These are phyloP conservation scores for Drosophila hamatofila DNA, from an alignment of 2,888 invertebrate species.

Conservation along the genomic window DNA sequence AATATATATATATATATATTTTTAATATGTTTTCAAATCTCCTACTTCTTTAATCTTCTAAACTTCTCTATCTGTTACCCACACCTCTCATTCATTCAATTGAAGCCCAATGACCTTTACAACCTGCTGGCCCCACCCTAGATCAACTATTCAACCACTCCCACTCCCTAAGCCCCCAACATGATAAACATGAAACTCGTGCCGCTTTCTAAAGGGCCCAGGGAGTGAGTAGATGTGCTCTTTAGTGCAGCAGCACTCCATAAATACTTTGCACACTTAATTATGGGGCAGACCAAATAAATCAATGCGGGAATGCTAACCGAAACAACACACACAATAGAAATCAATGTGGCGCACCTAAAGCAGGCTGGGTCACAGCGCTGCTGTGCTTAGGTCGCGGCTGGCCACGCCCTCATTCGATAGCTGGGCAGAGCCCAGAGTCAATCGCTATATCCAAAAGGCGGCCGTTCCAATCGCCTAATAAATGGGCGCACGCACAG, in stretches of 20 bases:
- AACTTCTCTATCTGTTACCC: not conserved
- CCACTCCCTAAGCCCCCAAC: not conserved
- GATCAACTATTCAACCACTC: not conserved
- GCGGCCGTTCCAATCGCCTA: conserved; percentile 18
- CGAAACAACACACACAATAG: conserved; percentile 28
- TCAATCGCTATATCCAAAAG: conserved; percentile 35
- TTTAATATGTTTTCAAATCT: not conserved
- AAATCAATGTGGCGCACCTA: conserved; percentile 43
- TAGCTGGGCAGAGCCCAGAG: conserved; percentile 12
- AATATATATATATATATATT: not conserved
- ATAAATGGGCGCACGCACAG: conserved; percentile 58
- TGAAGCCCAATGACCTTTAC: conserved; percentile 30
- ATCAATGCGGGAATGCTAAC: conserved; percentile 63
- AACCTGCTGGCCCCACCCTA: conserved; percentile 28
- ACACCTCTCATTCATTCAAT: not conserved
- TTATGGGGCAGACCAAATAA: conserved; percentile 61
- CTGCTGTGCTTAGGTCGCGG: conserved; percentile 35
- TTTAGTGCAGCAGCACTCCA: conserved; percentile 56
- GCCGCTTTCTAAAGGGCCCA: conserved; percentile 38
- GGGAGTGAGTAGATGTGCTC: conserved; percentile 10
- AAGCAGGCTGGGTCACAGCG: conserved; percentile 49
- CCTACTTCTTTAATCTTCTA: not conserved
- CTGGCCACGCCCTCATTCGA: conserved; percentile 41
- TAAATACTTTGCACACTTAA: conserved; percentile 55
- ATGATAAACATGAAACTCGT: conserved; percentile 33